Conservation (phyloP, 2,113 vertebrate species). For the Microtus oregoni region DNA sequence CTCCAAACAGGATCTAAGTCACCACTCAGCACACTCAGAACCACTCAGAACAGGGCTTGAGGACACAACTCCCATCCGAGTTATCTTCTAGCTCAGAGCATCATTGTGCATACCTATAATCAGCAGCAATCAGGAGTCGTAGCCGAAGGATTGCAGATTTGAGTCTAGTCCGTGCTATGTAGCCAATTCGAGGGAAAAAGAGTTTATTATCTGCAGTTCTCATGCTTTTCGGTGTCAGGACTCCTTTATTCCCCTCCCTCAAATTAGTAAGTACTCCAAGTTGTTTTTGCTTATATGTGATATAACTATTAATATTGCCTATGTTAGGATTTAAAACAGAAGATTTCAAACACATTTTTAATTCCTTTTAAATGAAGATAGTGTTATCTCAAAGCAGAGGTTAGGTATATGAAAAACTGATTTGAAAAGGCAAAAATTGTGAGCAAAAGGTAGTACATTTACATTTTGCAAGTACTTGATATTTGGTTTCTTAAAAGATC, state of each 20-base stretch:
- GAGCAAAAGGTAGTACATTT: neutral
- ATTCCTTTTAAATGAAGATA: slow-evolving; percentile 28
- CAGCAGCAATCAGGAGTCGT: neutral
- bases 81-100: neutral
- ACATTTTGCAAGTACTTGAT: slow-evolving; percentile 39
- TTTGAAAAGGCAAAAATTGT: neutral
- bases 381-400: neutral
- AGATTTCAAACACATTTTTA: neutral
- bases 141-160: neutral
- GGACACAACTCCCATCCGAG: neutral
- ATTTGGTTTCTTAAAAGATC: neutral
- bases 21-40: neutral
- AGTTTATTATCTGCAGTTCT: neutral
- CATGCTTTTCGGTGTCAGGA: neutral
- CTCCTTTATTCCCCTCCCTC: neutral
- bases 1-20: neutral
- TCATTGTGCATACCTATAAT: neutral
- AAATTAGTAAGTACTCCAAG: neutral
- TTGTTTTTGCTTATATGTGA: neutral
- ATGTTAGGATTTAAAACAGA: neutral
- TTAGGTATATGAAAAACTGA: neutral
- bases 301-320: neutral
- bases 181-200: neutral
- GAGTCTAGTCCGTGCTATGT: neutral
- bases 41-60: neutral